Evolutionary conservation across 2,113 vertebrate species (phyloP).

Genomic region (Cichladusa arquata): DNA sequence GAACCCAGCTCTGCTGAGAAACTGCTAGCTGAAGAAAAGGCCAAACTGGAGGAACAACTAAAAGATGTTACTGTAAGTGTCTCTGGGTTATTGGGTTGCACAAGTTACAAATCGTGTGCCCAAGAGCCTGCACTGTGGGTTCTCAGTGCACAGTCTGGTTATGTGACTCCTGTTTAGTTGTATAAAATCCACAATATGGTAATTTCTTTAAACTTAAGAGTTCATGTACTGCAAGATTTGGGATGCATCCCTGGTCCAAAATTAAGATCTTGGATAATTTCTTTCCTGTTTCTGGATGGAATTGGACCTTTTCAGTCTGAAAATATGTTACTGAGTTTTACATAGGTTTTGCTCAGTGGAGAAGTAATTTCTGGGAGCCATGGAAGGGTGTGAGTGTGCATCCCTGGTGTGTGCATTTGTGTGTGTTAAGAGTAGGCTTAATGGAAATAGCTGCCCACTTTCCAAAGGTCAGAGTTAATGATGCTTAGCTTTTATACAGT

Average conservation of each 20-base stretch:
- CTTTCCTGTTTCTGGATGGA: not conserved
- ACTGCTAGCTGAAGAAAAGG: slow-evolving; percentile 81
- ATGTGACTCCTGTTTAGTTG: not conserved
- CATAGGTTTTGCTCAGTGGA: not conserved
- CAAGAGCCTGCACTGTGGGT: rapidly evolving
- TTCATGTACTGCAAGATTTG: not conserved
- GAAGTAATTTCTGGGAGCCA: not conserved
- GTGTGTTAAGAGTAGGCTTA: not conserved
- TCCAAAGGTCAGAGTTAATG: not conserved
- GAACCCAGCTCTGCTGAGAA: slow-evolving; percentile 77
- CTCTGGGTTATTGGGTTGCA: not conserved
- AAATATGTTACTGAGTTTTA: not conserved
- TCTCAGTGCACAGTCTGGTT: not conserved
- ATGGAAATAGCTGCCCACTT: not conserved
- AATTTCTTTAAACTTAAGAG: not conserved
- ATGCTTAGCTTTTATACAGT: not conserved
- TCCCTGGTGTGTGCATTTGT: not conserved
- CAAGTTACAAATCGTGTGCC: rapidly evolving
- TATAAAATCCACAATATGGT: not conserved
- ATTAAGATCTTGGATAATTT: not conserved
- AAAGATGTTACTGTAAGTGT: slow-evolving; percentile 85
- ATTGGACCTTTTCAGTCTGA: not conserved
- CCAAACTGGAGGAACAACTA: slow-evolving; percentile 87
- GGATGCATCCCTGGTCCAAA: not conserved
- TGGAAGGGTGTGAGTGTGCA: not conserved